Conservation (phyloP, 2,797 vertebrate species). For the Mionectes olivaceus region DNA sequence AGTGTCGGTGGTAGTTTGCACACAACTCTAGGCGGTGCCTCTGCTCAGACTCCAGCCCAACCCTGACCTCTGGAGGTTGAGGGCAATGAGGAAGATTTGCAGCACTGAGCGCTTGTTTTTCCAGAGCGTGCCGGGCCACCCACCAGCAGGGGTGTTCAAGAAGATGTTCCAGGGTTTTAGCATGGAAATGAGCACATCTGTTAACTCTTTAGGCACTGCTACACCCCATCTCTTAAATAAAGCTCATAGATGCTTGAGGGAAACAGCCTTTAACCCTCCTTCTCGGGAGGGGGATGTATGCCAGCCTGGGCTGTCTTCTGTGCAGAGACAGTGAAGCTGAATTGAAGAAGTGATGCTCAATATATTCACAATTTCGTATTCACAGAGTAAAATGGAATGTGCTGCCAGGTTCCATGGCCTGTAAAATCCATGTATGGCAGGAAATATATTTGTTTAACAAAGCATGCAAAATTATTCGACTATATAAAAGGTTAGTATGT, state of each 20-base stretch:
- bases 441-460: not conserved
- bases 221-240: too few relatives aligned
- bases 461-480: not conserved
- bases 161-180: not conserved
- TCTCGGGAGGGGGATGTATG: not conserved
- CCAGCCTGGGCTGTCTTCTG: not conserved
- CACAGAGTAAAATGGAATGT: not conserved
- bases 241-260: not conserved
- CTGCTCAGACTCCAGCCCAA: not conserved
- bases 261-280: not conserved
- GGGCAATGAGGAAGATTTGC: fast-evolving
- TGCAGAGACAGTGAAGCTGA: not conserved
- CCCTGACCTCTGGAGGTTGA: not conserved
- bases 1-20: not conserved
- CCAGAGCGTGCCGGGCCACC: not conserved
- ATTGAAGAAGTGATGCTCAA: not conserved
- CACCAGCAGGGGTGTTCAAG: fast-evolving
- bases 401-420: not conserved
- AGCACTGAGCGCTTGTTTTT: not conserved
- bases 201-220: not conserved
- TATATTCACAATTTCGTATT: not conserved
- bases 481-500: not conserved
- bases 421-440: not conserved
- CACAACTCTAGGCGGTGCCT: not conserved
- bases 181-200: not conserved